phyloP scores from a whole-genome alignment of 2,797 vertebrate genomes.

The Hydrophis major region DNA sequence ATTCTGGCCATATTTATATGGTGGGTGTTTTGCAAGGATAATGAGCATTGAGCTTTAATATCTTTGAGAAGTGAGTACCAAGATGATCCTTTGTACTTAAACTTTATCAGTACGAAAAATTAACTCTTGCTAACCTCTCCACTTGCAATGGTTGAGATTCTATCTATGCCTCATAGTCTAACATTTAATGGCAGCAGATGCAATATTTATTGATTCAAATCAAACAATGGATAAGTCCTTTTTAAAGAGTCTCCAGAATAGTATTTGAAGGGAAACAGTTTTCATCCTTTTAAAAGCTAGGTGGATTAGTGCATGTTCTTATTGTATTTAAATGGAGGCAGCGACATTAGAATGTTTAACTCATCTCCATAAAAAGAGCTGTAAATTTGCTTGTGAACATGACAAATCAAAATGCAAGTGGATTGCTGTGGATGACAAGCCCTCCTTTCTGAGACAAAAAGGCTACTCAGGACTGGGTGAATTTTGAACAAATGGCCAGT shows the following conservation, averaged over 20 bases:
- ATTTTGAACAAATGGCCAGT: neutral
- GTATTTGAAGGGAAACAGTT: constrained; percentile 61
- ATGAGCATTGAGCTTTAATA: neutral
- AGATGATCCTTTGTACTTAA: constrained; percentile 50
- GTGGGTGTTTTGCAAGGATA: neutral
- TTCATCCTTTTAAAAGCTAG: constrained; percentile 54
- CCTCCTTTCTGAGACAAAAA: neutral
- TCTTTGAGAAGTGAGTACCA: constrained; percentile 24
- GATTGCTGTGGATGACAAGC: neutral
- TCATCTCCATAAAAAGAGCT: constrained; percentile 41
- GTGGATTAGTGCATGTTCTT: constrained; percentile 43
- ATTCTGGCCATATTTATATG: neutral
- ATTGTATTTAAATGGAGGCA: constrained; percentile 54
- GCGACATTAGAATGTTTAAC: constrained; percentile 45
- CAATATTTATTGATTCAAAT: constrained; percentile 61
- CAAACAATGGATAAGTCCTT: constrained; percentile 61
- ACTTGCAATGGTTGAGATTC: constrained; percentile 38
- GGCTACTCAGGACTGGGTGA: neutral
- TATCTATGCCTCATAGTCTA: constrained; percentile 51
- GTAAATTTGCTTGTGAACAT: constrained; percentile 32
- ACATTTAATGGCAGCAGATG: constrained; percentile 55
- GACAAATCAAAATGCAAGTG: neutral
- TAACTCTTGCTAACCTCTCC: neutral
- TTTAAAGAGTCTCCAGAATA: constrained; percentile 59
- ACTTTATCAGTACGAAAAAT: constrained; percentile 31